Percentiles rank a stretch among this genome's conserved stretches.
phyloP scores from a whole-genome alignment of 1,140 invertebrate genomes.

The Drosophila fuyamai region DNA sequence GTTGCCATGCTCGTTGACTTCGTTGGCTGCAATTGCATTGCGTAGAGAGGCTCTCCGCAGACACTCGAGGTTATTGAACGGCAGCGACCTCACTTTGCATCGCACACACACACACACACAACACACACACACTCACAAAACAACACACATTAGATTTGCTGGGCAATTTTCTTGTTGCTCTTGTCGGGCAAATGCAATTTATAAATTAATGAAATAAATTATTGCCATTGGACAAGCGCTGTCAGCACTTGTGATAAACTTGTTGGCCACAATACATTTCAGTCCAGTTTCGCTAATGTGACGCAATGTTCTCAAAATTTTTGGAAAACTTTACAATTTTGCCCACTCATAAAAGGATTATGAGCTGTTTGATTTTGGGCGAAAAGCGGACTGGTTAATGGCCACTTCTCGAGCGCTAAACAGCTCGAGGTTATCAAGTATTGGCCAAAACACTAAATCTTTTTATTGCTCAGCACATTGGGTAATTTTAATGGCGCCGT shows the following conservation, averaged over 20 bases:
- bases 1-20: constrained; percentile 62
- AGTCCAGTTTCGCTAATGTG: constrained; percentile 7
- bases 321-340: constrained; percentile 11
- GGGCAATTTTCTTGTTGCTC: constrained; percentile 74
- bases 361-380: not conserved
- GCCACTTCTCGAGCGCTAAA: not conserved
- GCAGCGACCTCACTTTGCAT: constrained; percentile 83
- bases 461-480: not conserved
- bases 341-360: constrained; percentile 11
- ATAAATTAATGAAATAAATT: constrained; percentile 82
- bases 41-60: constrained; percentile 66
- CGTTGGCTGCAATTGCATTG: constrained; percentile 66
- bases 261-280: constrained; percentile 54
- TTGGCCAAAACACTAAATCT: not conserved
- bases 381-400: constrained; percentile 2
- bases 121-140: not conserved
- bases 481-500: not conserved
- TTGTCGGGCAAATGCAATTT: constrained; percentile 71
- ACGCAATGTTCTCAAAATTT: constrained; percentile 11
- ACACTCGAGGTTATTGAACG: constrained; percentile 83
- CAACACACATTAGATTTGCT: constrained; percentile 60
- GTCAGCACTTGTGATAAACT: constrained; percentile 19
- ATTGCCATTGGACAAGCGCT: constrained; percentile 68
- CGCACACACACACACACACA: constrained; percentile 30
- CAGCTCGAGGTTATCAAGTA: not conserved